Conservation (phyloP, 2,113 vertebrate species). For the Toxostoma redivivum region DNA sequence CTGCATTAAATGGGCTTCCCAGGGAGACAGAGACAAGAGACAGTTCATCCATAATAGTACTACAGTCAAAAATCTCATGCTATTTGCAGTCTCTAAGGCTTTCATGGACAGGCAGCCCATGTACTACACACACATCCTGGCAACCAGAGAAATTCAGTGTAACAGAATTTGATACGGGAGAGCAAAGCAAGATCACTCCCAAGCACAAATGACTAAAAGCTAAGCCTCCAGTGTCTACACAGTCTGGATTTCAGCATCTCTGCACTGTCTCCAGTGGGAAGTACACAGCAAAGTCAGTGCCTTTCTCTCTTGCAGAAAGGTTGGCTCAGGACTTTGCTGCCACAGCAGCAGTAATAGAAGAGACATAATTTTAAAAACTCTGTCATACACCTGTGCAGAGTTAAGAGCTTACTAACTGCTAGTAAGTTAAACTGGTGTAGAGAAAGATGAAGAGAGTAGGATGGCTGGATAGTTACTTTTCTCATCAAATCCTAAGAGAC, state of each 20-base stretch:
- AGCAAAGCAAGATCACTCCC: background rate
- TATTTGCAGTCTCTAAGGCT: background rate
- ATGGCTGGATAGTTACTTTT: background rate
- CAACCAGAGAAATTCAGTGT: background rate
- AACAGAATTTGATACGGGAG: background rate
- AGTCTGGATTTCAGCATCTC: background rate
- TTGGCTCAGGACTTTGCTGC: background rate
- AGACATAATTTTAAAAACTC: background rate
- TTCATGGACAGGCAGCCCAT: background rate
- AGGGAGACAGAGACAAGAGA: background rate
- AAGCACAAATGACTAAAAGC: background rate
- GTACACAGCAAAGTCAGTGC: background rate
- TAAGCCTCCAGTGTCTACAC: background rate
- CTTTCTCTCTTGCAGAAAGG: background rate
- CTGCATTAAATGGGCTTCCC: background rate
- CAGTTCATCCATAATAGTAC: background rate
- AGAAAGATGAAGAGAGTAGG: background rate
- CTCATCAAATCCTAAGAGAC: background rate
- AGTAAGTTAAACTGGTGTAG: background rate
- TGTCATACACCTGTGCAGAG: background rate
- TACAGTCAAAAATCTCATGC: background rate
- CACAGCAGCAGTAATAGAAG: background rate
- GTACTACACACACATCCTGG: background rate
- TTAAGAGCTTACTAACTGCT: background rate
- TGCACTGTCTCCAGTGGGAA: background rate